phyloP scores from a whole-genome alignment of 2,888 invertebrate species.

The Ectemnius lituratus region DNA sequence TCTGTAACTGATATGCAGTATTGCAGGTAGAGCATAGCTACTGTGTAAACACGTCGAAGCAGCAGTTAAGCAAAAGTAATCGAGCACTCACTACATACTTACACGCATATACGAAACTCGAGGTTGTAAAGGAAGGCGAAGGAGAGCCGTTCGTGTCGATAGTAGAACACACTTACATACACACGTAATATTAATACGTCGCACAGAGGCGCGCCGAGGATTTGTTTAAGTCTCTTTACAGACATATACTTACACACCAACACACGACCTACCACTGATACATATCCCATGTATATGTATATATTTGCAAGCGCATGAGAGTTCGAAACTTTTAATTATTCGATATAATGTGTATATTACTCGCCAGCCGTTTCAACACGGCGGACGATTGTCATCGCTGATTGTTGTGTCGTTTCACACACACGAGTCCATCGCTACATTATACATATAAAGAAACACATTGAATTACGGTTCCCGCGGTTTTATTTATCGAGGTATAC shows the following conservation, averaged over 20 bases:
- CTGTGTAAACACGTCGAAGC: constrained; percentile 56
- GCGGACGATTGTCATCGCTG: neutral
- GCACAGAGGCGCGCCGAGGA: constrained; percentile 18
- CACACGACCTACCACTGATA: constrained; percentile 61
- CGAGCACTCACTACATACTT: constrained; percentile 30
- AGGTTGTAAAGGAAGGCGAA: constrained; percentile 68
- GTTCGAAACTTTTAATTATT: constrained; percentile 64
- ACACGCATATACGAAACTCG: constrained; percentile 60
- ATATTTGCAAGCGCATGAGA: constrained; percentile 71
- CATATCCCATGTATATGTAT: constrained; percentile 77
- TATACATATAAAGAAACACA: too few species aligned
- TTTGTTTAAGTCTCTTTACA: constrained; percentile 55
- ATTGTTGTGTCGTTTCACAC: too few species aligned
- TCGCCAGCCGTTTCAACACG: neutral
- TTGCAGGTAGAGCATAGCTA: constrained; percentile 67
- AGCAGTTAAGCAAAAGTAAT: constrained; percentile 27
- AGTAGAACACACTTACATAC: constrained; percentile 38
- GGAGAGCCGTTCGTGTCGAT: constrained; percentile 64
- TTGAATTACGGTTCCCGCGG: neutral
- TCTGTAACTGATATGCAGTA: constrained; percentile 67
- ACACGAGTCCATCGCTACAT: too few species aligned
- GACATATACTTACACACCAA: too few species aligned
- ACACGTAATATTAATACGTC: too few species aligned
- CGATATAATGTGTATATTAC: constrained; percentile 59
- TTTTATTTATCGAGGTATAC: constrained; percentile 43